Percentiles rank a stretch among this genome's conserved stretches.
These are phyloP conservation scores for Brachionus asplanchnoidis DNA, from an alignment of 1,140 invertebrate species.

Conservation along the genomic window DNA sequence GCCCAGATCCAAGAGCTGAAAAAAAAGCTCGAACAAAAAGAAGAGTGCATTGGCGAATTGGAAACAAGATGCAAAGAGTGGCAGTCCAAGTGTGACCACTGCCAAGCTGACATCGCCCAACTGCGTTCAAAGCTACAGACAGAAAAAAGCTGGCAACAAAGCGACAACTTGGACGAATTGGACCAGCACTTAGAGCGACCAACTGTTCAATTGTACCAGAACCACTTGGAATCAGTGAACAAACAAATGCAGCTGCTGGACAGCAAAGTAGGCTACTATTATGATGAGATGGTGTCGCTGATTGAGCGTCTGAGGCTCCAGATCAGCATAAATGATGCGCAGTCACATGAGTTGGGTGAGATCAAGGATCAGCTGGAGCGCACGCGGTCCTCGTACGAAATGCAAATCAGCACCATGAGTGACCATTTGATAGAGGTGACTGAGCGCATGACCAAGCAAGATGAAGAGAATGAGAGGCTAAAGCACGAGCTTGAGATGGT, in stretches of 20 bases:
- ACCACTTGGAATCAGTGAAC: constrained; percentile 8
- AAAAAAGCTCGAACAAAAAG: background rate
- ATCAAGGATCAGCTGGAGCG: constrained; percentile 33
- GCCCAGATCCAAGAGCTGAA: background rate
- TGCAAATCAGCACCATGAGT: constrained; percentile 40
- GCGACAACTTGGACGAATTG: background rate
- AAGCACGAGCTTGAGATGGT: constrained; percentile 20
- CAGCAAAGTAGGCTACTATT: constrained; percentile 4
- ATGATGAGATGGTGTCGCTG: background rate
- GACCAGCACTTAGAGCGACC: background rate
- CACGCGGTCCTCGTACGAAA: background rate
- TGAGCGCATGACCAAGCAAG: constrained; percentile 27
- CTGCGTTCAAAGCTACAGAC: background rate
- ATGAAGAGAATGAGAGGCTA: constrained; percentile 32
- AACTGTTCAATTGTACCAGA: background rate
- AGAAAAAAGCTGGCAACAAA: background rate
- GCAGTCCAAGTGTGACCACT: background rate
- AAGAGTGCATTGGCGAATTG: background rate
- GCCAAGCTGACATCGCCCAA: background rate
- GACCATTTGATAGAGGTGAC: constrained; percentile 38
- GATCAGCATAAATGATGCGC: background rate
- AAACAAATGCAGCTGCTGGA: background rate
- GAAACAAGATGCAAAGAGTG: background rate
- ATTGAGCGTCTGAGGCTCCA: constrained; percentile 2
- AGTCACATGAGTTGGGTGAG: background rate